Evolutionary conservation across 2,113 vertebrate species (phyloP).

Genomic region (Junco hyemalis): DNA sequence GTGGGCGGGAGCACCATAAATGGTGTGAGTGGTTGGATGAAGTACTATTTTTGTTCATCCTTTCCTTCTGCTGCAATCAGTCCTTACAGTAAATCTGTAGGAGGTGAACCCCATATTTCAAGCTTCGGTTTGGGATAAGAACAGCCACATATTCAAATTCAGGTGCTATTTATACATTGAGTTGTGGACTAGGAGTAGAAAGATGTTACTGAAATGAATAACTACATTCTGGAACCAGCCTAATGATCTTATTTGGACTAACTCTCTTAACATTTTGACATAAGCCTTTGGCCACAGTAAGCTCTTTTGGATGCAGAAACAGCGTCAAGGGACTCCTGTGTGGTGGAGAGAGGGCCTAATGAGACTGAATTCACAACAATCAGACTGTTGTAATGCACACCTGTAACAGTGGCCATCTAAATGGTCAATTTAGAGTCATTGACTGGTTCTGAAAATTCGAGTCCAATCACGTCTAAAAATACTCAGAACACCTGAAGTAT

Average conservation of each 20-base stretch:
- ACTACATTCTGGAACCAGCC: neutral
- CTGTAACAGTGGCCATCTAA: no score
- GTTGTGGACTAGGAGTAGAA: neutral
- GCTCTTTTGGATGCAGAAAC: neutral
- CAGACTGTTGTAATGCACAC: no score
- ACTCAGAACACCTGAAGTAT: neutral
- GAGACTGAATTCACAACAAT: neutral
- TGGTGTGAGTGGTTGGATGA: constrained; percentile 15
- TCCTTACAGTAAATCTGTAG: neutral
- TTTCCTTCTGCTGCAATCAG: constrained; percentile 30
- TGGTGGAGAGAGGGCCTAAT: neutral
- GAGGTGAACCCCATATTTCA: neutral
- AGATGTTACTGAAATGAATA: neutral
- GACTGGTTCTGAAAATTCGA: neutral
- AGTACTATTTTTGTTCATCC: constrained; percentile 52
- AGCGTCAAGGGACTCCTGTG: neutral
- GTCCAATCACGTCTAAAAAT: neutral
- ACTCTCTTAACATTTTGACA: neutral
- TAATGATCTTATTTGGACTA: neutral
- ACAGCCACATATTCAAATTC: neutral
- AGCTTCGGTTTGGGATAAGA: neutral
- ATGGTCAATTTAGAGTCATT: neutral
- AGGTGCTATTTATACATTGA: neutral
- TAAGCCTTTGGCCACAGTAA: neutral
- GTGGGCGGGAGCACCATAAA: constrained; percentile 7